phyloP scores from a whole-genome alignment of 2,797 vertebrate genomes.

The Hyperoplus lanceolatus region DNA sequence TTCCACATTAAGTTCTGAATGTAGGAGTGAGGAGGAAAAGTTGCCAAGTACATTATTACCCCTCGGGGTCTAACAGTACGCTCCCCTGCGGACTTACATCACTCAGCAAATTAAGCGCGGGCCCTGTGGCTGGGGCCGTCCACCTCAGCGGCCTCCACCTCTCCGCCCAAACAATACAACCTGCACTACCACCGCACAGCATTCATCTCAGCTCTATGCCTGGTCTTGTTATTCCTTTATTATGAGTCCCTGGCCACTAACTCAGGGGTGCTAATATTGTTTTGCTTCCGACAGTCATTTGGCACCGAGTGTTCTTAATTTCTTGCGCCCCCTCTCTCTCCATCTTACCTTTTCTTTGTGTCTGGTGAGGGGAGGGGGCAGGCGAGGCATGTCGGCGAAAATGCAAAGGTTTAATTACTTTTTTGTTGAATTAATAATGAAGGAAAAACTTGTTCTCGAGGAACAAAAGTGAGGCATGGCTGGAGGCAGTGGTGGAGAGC shows the following conservation, averaged over 20 bases:
- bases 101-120: conserved; percentile 83
- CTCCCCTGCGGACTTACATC: conserved; percentile 78
- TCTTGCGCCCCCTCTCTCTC: conserved; percentile 74
- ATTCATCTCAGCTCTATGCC: conserved; percentile 80
- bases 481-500: conserved; percentile 73
- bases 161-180: conserved; percentile 79
- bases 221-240: conserved; percentile 85
- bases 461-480: conserved; percentile 84
- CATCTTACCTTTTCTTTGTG: conserved; percentile 83
- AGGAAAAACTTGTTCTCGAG: conserved; percentile 81
- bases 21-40: conserved; percentile 53
- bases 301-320: conserved; percentile 88
- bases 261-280: conserved; percentile 86
- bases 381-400: conserved; percentile 77
- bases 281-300: conserved; percentile 88
- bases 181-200: conserved; percentile 74
- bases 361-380: conserved; percentile 65
- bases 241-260: conserved; percentile 78
- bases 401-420: conserved; percentile 89
- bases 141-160: conserved; percentile 77
- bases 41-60: conserved; percentile 86
- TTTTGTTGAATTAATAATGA: conserved; percentile 88
- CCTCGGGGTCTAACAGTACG: conserved; percentile 80
- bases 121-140: conserved; percentile 70
- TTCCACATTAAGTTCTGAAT: conserved; percentile 76